phyloP scores from a whole-genome alignment of 2,797 vertebrate species.

The Meriones psammophilus region DNA sequence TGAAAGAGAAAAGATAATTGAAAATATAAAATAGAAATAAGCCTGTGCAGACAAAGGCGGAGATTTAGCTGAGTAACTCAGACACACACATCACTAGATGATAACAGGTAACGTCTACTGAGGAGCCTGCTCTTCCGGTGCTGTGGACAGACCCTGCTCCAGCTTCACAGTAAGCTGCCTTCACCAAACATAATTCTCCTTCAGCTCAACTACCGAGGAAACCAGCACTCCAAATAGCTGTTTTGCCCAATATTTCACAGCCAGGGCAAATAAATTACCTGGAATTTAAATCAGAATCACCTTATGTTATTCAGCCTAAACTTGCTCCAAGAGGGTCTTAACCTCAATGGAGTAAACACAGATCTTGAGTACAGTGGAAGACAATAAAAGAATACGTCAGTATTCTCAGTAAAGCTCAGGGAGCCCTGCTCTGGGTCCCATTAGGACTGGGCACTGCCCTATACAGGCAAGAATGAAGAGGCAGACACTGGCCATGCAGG shows the following conservation, averaged over 20 bases:
- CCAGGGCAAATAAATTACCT: neutral
- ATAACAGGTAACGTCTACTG: neutral
- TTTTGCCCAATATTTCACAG: neutral
- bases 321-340: neutral
- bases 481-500: neutral
- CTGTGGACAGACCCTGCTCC: neutral
- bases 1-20: neutral
- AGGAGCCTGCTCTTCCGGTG: neutral
- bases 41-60: neutral
- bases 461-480: neutral
- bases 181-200: neutral
- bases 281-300: neutral
- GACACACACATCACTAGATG: neutral
- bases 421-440: neutral
- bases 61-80: neutral
- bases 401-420: neutral
- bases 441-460: neutral
- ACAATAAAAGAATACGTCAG: neutral
- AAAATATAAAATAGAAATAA: neutral
- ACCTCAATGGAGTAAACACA: neutral
- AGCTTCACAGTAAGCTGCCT: neutral
- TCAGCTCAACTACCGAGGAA: slow-evolving; percentile 18
- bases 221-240: neutral
- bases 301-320: neutral
- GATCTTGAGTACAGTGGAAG: neutral